phyloP scores from a whole-genome alignment of 2,888 invertebrate genomes.

The Chironomus tentans region DNA sequence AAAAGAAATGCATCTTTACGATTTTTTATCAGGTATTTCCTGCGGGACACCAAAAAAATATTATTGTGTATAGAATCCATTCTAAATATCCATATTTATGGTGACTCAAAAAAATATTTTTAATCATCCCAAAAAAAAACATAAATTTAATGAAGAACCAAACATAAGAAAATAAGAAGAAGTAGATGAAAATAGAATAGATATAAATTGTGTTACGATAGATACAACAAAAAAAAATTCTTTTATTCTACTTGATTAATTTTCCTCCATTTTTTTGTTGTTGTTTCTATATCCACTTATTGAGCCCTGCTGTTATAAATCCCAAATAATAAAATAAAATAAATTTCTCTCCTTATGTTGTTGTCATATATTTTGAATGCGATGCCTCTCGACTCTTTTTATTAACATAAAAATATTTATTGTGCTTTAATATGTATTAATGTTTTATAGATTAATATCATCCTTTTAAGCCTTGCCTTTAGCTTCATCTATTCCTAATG shows the following conservation, averaged over 20 bases:
- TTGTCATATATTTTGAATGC: slow-evolving; percentile 2
- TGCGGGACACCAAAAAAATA: neutral
- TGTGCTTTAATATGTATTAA: slow-evolving; percentile 19
- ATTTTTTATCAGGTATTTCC: slow-evolving; percentile 23
- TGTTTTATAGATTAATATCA: neutral
- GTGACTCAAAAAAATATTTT: neutral
- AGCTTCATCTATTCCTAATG: too few species aligned
- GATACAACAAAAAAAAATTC: neutral
- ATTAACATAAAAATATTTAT: slow-evolving; percentile 25
- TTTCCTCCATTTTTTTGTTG: neutral
- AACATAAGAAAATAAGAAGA: too few species aligned
- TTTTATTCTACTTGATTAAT: neutral
- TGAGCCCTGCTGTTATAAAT: neutral
- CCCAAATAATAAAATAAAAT: neutral
- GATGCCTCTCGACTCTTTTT: neutral
- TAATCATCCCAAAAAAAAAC: neutral
- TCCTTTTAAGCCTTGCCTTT: neutral
- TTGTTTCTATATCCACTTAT: neutral
- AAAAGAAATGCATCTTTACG: slow-evolving; percentile 2
- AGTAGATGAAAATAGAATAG: neutral
- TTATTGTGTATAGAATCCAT: neutral
- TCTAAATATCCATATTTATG: too few species aligned
- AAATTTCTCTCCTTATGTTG: neutral
- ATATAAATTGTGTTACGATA: neutral
- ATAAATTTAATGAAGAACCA: slow-evolving; percentile 5